Evolutionary conservation across 37 sponge, comb jelly and placozoan species (phyloP).

Genomic region (Theonella swinhoei): DNA sequence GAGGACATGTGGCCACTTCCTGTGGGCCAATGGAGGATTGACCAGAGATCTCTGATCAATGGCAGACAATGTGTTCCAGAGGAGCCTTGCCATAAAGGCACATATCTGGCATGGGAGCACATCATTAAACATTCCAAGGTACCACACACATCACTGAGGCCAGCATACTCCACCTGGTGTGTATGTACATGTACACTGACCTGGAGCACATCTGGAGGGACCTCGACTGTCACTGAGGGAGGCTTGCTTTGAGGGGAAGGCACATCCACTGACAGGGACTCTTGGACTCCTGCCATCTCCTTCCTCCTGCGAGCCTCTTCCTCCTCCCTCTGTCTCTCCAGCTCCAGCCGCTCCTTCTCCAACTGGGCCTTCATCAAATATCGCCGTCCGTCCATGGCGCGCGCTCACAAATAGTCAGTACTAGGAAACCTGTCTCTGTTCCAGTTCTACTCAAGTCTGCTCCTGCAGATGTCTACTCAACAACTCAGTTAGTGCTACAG

Average conservation of each 20-base stretch:
- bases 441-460: too few species aligned
- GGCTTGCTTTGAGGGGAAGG: slow-evolving; percentile 1
- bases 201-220: slow-evolving; percentile 50
- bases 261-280: slow-evolving; percentile 28
- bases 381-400: slow-evolving; percentile 47
- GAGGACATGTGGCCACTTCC: background rate
- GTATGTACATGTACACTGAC: slow-evolving; percentile 13
- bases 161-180: background rate
- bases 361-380: slow-evolving; percentile 40
- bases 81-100: background rate
- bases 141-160: too few species aligned
- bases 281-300: slow-evolving; percentile 15
- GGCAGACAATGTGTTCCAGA: too few species aligned
- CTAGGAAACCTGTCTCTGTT: too few species aligned
- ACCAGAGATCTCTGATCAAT: background rate
- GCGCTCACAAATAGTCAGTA: background rate
- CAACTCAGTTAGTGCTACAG: too few species aligned
- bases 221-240: slow-evolving; percentile 35
- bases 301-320: slow-evolving; percentile 25
- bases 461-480: too few species aligned
- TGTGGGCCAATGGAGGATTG: background rate
- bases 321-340: slow-evolving; percentile 48
- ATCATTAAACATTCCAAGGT: too few species aligned
- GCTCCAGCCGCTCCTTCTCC: slow-evolving; percentile 61
- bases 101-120: slow-evolving; percentile 9